Conservation (phyloP, 2,888 invertebrate species). For the Drosophila formosana region DNA sequence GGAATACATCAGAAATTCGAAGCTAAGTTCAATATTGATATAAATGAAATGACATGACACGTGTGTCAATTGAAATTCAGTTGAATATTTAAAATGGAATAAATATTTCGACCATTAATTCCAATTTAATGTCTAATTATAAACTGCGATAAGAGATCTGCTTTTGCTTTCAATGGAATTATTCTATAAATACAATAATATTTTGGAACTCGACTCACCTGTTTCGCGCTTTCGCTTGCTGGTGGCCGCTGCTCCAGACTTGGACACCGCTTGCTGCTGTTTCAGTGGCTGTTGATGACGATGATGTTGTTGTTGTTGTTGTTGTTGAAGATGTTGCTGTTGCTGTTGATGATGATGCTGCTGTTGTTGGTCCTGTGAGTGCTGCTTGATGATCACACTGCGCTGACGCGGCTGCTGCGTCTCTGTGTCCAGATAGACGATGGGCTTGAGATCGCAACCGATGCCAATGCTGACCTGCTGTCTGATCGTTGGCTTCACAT, state of each 20-base stretch:
- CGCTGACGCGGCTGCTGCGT: constrained; percentile 55
- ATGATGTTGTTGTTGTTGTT: constrained; percentile 27
- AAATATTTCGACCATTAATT: background rate
- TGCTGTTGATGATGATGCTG: constrained; percentile 50
- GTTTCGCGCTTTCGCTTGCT: constrained; percentile 77
- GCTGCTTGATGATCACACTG: constrained; percentile 50
- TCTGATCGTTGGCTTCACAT: constrained; percentile 53
- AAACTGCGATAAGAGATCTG: background rate
- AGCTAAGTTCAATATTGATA: background rate
- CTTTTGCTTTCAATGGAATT: background rate
- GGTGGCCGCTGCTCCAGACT: constrained; percentile 52
- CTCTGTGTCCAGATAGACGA: constrained; percentile 59
- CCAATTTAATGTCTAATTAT: background rate
- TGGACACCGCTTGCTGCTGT: constrained; percentile 48
- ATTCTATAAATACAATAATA: background rate
- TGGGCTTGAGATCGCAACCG: constrained; percentile 46
- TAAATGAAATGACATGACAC: background rate
- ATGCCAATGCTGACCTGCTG: constrained; percentile 67
- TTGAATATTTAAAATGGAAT: background rate
- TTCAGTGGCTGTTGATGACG: constrained; percentile 29
- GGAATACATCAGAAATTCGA: constrained; percentile 32
- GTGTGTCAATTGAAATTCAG: constrained; percentile 15
- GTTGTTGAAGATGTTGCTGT: constrained; percentile 38
- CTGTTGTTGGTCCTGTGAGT: constrained; percentile 27
- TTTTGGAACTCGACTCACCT: constrained; percentile 55